Evolutionary conservation across 2,888 invertebrate genomes (phyloP), one percentile per base, ranked within the genome.

Genomic region (Amorpha juglandis): DNA sequence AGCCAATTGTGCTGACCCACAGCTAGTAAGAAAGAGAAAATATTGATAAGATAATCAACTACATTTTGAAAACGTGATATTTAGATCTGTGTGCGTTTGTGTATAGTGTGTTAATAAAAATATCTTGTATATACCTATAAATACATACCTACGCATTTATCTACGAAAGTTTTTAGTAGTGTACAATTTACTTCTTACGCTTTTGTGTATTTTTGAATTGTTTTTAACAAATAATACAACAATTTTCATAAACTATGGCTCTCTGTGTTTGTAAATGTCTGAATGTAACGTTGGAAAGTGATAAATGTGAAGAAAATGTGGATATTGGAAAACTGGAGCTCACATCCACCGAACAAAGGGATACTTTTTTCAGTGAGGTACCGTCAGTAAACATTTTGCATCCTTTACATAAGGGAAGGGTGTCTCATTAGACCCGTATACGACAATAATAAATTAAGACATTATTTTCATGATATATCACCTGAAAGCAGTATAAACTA

Each of bases 221-320:
- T 85, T 85, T 87, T 79, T 75, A 75, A 76, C 68, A 75, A 76
- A 79, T 75, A 74, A 68, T 66, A 55, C 62, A 68, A 76, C 72
- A 66, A 74, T 74, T 81, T 78, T 70, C 69, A 73, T 70, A 73
- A 71, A 92, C 79, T 79, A 95, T 95, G 94, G 91, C 95, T 88
- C 86, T 92, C 80, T 92, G 84, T 84, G 94, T 95, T 81, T 97
- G 97, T 92, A 96, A 96, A 93, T 97, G 97, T 89, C 90, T 96
- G 80, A 97, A 97, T 91, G 94, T 96, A 78, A 92, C 94, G 75
- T 93, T 96, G 76, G 95, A 95, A 87, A 92, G 95, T 80, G 94
- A 94, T 81, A 94, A 94, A 84, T 82, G 90, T 78, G 92, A 95
- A 81, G 93, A 93, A 78, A 91, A 93, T 83, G 88, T 94, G 80